Conservation (phyloP, 2,888 invertebrate genomes). For the Drosophila maculinotata region DNA sequence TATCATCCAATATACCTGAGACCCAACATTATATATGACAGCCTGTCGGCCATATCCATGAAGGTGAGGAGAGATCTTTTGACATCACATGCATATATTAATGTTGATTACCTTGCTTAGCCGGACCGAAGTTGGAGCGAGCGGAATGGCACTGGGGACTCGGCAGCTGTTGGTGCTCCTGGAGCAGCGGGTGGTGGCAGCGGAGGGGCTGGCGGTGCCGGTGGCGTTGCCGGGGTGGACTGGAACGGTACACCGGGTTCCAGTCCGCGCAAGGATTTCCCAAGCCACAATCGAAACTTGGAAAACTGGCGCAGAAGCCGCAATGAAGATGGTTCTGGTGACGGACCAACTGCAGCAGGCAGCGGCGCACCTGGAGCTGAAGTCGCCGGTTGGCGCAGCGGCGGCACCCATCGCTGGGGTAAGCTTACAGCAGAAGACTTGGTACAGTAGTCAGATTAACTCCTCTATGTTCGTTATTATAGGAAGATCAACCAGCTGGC, state of each 20-base stretch:
- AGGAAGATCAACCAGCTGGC: constrained; percentile 85
- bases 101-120: constrained; percentile 42
- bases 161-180: constrained; percentile 17
- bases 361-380: constrained; percentile 43
- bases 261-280: constrained; percentile 84
- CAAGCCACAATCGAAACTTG: constrained; percentile 78
- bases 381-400: constrained; percentile 71
- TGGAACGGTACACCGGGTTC: constrained; percentile 83
- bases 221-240: constrained; percentile 53
- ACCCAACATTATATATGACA: constrained; percentile 82
- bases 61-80: constrained; percentile 65
- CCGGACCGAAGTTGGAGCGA: constrained; percentile 83
- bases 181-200: neutral
- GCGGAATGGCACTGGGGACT: constrained; percentile 81
- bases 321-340: constrained; percentile 79
- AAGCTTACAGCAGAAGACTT: constrained; percentile 20
- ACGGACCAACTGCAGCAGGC: constrained; percentile 44
- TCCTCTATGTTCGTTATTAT: neutral
- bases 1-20: constrained; percentile 83
- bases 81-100: no score
- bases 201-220: constrained; percentile 17
- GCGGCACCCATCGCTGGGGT: constrained; percentile 81
- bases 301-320: constrained; percentile 84
- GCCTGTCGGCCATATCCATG: constrained; percentile 54
- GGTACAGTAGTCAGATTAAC: neutral